Evolutionary conservation across 2,113 vertebrate species (phyloP), one percentile per base, ranked within the genome.

Genomic region (Callipepla californica): DNA sequence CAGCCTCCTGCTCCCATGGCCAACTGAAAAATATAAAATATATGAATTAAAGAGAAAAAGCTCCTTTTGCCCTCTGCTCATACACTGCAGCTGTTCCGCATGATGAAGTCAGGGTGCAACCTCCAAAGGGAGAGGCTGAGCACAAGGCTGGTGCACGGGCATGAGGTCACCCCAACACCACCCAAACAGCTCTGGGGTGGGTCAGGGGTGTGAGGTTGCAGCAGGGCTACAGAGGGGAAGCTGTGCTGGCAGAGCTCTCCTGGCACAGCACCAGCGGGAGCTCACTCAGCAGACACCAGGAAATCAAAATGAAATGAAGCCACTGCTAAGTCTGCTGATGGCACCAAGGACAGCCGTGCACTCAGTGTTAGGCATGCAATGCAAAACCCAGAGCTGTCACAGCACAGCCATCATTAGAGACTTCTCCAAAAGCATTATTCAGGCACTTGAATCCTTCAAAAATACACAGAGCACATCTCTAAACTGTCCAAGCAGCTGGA

Each of bases 41-140:
- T 17, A 32, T 19, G 26, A 63, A 63, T 12, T 28, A 8, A 19
- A 16, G 7, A 22, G 23, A 9, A 34, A 44, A 77, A 80, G 38
- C 25, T 4, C 42, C 7, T 0, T 6, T 1, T 7, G 40, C 3
- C 28, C 30, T 28, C 58, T 22, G 40, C 75, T 85, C 53, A 8
- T 2, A 7, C 1, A 23, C 63, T 23, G 73, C 87, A 32, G 80
- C 34, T 25, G 1, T 4, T 38, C 69, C 12, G 25, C 59, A 21
- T 3, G 81, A 61, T 34, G 23, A 2, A 85, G 7, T 47, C 50
- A 42, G 3, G 1, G 20, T 2, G 73, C 80, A 68, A 47, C 11
- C 57, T 32, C 66, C 34, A 4, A 23, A 8, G 3, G 13, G 62
- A 25, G 36, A 22, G 36, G 34, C 69, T 32, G 50, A 22, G 7